A percentile compares a stretch with the other conserved stretches of the same genome.
phyloP scores from a whole-genome alignment of 2,888 invertebrate genomes.

The Strigamia crassipes region DNA sequence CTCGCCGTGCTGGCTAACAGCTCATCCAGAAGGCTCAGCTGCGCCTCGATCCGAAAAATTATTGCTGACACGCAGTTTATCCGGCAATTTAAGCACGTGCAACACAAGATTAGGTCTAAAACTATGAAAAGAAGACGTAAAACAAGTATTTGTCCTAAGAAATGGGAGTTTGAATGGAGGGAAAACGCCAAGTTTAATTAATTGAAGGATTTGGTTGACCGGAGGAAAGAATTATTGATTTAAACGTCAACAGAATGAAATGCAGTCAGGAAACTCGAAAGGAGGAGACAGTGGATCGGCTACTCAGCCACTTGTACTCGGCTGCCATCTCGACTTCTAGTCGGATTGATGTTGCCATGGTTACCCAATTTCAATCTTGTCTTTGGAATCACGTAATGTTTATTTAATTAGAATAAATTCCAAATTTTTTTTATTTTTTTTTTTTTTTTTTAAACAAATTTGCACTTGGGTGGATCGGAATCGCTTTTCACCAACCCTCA shows the following conservation, averaged over 20 bases:
- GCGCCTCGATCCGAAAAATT: neutral
- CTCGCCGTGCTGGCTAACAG: neutral
- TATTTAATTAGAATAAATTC: conserved; percentile 33
- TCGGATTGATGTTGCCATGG: conserved; percentile 25
- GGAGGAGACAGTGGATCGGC: conserved; percentile 36
- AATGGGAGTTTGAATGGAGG: neutral
- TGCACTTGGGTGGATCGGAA: neutral
- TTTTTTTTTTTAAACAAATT: too few relatives aligned
- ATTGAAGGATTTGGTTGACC: conserved; percentile 23
- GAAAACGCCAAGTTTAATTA: neutral
- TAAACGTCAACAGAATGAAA: conserved; percentile 35
- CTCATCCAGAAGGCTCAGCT: neutral
- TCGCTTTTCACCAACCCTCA: neutral
- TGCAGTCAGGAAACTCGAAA: conserved; percentile 36
- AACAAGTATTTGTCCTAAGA: neutral
- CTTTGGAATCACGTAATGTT: conserved; percentile 1
- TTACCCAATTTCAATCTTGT: conserved; percentile 6
- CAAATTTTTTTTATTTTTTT: too few relatives aligned
- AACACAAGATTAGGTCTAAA: too few relatives aligned
- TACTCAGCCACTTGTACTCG: conserved; percentile 23
- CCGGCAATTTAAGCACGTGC: too few relatives aligned
- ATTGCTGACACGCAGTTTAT: neutral
- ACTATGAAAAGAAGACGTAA: too few relatives aligned
- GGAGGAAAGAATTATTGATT: conserved; percentile 22
- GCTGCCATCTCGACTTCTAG: conserved; percentile 35